Evolutionary conservation across 2,888 invertebrate species (phyloP), one percentile per base, ranked within the genome.

Genomic region (Phyllotreta cruciferae): DNA sequence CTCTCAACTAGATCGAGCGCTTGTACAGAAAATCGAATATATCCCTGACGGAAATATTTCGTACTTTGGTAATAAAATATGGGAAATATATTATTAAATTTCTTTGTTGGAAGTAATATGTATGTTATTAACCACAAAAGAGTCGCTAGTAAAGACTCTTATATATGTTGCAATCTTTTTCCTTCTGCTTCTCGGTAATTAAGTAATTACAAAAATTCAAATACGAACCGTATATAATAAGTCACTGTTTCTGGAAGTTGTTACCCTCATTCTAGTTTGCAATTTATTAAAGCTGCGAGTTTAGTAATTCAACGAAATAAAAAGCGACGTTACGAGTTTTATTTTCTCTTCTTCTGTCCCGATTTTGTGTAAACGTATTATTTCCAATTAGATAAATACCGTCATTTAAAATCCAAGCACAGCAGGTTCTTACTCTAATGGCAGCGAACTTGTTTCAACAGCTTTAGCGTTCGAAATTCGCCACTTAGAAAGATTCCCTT

Each of bases 11-110:
- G 52, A 10, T 11, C 41, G n/a, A 53, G 39, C 47, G 24, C 11
- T 47, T 53, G 45, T 44, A 14, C 7, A 35, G 62, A 13, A 62
- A 62, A 58, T 55, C 50, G 37, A 66, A 62, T 62, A 62, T 65
- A 56, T 62, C 62, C 35, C 24, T 24, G 37, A 35, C 35, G 39
- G 57, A 65, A 62, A 62, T 60, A 62, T 62, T 52, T 50, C 36
- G 47, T 62, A 62, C 62, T 54, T 64, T 11, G 38, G 41, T 41
- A 45, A 13, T 49, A 60, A 11, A 64, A 64, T 56, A 60, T 60
- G 56, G 53, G 56, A 60, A 53, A 45, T 35, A 37, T 49, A 14
- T 45, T 24, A 24, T 24, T 24, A 24, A 24, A n/a, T n/a, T 24
- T 24, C 4, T 24, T 24, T 24, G 1, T 24, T 24, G 24, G 4